Base-by-base conservation (phyloP, 2,888 invertebrate genomes). In the Ennomos quercinarius region DNA sequence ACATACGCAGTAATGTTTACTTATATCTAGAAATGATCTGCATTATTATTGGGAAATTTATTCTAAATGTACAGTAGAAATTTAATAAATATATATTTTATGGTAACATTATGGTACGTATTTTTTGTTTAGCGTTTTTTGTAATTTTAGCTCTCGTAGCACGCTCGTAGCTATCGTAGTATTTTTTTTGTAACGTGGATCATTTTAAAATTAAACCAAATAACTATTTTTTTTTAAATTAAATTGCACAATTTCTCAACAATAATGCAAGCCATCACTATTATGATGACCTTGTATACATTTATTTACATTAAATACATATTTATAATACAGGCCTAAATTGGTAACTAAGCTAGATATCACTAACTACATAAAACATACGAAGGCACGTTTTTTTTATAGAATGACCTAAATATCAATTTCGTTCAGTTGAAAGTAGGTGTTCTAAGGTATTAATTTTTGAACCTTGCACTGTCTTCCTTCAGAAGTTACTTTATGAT, bases 341-440 rank as follows among this genome's bases (percentile, higher is more conserved):
- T n/a, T 72, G 76, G 78, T 78, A 75, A 81, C 86, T 87, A 86
- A 74, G 60, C 77, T 80, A 83, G 72, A 58, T 61, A 78, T 74
- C 57, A 74, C 78, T 83, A 81, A 74, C 86, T 89, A 89, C 81
- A 51, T 56, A 86, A 83, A 88, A 85, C 84, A 81, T 79, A 89
- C 76, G 86, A 91, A 91, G 91, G 91, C 91, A 91, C 91, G 89
- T 89, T 82, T 88, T n/a, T 87, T 87, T 80, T 80, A 86, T 79
- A 89, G 80, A 80, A 85, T 80, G 77, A 83, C 80, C 86, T 87
- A 87, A 54, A 80, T 75, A 80, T 57, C 51, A 37, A 45, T 53
- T 53, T 58, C 35, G 45, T 45, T 54, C 27, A 48, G 51, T n/a
- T 35, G 45, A 43, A 42, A 40, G 34, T 53, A 55, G 43, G 40